Evolutionary conservation across 1,140 invertebrate species (phyloP).

Genomic region (Centruroides vittatus): DNA sequence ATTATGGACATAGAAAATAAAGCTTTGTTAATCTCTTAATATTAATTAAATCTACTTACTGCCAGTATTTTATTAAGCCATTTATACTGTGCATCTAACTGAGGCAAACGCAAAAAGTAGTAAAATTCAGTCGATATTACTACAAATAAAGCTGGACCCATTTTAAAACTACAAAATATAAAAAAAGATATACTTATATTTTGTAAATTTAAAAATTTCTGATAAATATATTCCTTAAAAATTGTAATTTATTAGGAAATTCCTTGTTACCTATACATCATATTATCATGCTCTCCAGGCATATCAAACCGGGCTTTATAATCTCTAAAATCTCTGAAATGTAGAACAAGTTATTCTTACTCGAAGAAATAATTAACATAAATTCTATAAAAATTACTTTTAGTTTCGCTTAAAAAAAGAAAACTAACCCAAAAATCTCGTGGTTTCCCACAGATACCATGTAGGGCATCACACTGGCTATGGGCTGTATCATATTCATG

Average conservation of each 20-base stretch:
- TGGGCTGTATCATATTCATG: constrained; percentile 72
- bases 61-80: constrained; percentile 72
- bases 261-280: constrained; percentile 57
- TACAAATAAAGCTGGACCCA: constrained; percentile 82
- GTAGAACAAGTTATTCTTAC: not conserved
- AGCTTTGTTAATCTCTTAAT: too few relatives aligned
- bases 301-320: constrained; percentile 72
- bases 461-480: constrained; percentile 77
- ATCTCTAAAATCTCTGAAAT: constrained; percentile 65
- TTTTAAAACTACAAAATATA: constrained; percentile 47
- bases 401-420: too few relatives aligned
- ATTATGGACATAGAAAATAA: too few relatives aligned
- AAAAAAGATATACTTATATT: too few relatives aligned
- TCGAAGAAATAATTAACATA: too few relatives aligned
- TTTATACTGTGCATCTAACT: constrained; percentile 60
- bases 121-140: constrained; percentile 87
- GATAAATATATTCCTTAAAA: too few relatives aligned
- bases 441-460: constrained; percentile 88
- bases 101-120: constrained; percentile 73
- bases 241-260: too few relatives aligned
- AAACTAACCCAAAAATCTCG: constrained; percentile 40
- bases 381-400: too few relatives aligned
- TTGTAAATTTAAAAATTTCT: too few relatives aligned
- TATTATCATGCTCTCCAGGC: constrained; percentile 57
- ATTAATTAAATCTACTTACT: constrained; percentile 25